Evolutionary conservation across 1,140 invertebrate species (phyloP).

Genomic region (Leptinotarsa undecemlineata): DNA sequence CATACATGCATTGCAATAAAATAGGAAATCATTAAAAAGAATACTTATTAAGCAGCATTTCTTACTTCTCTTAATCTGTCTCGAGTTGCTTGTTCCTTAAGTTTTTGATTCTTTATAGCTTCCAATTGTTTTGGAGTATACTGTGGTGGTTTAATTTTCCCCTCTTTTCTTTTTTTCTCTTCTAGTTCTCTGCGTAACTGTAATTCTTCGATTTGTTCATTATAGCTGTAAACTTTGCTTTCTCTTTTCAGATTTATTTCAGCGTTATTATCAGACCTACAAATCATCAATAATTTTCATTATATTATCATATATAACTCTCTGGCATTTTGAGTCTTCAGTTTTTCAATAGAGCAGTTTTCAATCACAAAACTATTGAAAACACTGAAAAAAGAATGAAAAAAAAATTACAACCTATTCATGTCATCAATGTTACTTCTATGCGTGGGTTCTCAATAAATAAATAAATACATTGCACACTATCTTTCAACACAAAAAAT

Average conservation of each 20-base stretch:
- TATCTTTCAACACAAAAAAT: too few species aligned
- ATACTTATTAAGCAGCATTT: slow-evolving; percentile 5
- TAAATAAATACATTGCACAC: too few species aligned
- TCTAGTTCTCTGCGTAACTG: slow-evolving; percentile 90
- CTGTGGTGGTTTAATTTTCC: slow-evolving; percentile 75
- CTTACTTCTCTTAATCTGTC: slow-evolving; percentile 66
- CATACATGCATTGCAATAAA: not conserved
- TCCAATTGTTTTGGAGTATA: slow-evolving; percentile 90
- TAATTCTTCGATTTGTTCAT: slow-evolving; percentile 94
- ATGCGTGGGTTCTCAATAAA: too few species aligned
- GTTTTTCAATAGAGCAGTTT: too few species aligned
- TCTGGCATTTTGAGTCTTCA: too few species aligned
- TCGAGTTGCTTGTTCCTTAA: slow-evolving; percentile 82
- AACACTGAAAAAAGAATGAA: too few species aligned
- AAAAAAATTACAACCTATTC: too few species aligned
- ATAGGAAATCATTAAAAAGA: not conserved
- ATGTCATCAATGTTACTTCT: too few species aligned
- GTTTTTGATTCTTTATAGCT: slow-evolving; percentile 81
- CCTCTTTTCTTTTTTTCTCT: slow-evolving; percentile 78
- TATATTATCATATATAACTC: too few species aligned
- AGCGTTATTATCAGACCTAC: slow-evolving; percentile 65
- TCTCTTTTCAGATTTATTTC: slow-evolving; percentile 92
- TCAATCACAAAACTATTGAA: too few species aligned
- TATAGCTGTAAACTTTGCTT: slow-evolving; percentile 95
- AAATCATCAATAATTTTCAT: not conserved